These are phyloP conservation scores for Pogonocichla stellata DNA, from an alignment of 2,113 vertebrate genomes.

Conservation along the genomic window DNA sequence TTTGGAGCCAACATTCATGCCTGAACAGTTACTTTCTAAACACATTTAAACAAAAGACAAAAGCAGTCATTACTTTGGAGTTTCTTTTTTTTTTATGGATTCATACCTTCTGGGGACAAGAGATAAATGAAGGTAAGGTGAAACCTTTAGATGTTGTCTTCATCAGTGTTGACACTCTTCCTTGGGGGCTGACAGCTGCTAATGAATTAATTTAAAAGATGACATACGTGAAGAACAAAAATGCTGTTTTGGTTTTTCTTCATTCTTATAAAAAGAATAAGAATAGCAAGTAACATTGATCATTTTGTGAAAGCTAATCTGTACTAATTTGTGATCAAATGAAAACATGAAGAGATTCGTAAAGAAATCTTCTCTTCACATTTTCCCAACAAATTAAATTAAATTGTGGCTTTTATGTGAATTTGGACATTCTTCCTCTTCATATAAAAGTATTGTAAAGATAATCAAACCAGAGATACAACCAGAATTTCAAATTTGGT, in stretches of 20 bases:
- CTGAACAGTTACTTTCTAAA: slow-evolving; percentile 50
- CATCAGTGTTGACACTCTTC: slow-evolving; percentile 58
- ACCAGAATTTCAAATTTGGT: background rate
- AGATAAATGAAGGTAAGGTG: slow-evolving; percentile 66
- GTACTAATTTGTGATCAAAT: background rate
- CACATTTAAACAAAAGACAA: slow-evolving; percentile 53
- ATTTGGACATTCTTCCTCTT: background rate
- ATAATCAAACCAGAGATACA: background rate
- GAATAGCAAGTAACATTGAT: background rate
- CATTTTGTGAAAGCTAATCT: background rate
- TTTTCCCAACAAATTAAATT: background rate
- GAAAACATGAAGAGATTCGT: background rate
- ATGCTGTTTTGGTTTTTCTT: background rate
- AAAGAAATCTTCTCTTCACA: background rate
- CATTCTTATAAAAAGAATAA: background rate
- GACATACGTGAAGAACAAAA: slow-evolving; percentile 49
- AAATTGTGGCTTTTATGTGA: background rate
- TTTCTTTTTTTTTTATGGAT: slow-evolving; percentile 2
- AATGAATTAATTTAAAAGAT: slow-evolving; percentile 72
- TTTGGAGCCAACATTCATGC: slow-evolving; percentile 39
- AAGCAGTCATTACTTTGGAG: slow-evolving; percentile 29
- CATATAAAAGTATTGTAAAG: background rate
- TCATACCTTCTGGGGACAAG: slow-evolving; percentile 69
- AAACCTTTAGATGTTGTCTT: slow-evolving; percentile 72
- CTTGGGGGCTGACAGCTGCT: slow-evolving; percentile 67